Percentiles rank a stretch among this genome's conserved stretches.
Conservation (phyloP, 2,113 vertebrate genomes). For the Oryzias javanicus region DNA sequence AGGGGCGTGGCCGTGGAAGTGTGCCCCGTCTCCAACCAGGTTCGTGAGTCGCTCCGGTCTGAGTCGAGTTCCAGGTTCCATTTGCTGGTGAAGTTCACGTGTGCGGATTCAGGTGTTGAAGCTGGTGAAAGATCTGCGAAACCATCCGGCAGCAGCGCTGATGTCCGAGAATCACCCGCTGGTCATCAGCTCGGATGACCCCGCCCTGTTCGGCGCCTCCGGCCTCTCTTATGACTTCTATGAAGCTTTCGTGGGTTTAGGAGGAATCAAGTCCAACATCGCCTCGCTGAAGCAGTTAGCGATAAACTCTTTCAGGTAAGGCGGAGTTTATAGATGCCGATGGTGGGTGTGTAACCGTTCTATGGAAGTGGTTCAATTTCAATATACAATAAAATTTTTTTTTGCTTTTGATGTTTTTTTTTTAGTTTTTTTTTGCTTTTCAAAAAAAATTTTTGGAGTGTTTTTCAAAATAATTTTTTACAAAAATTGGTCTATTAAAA, state of each 20-base stretch:
- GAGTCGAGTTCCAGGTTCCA: too few relatives aligned
- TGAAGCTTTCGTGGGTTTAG: constrained; percentile 86
- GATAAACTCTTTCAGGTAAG: constrained; percentile 87
- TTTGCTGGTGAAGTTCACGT: not conserved
- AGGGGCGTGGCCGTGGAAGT: constrained; percentile 85
- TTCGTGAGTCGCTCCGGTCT: constrained; percentile 25
- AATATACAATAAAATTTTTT: too few relatives aligned
- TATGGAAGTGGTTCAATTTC: too few relatives aligned
- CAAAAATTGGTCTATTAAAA: too few relatives aligned
- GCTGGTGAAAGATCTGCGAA: constrained; percentile 84
- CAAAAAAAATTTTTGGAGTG: too few relatives aligned
- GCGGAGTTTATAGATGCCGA: not conserved
- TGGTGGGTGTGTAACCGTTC: too few relatives aligned
- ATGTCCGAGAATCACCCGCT: constrained; percentile 84
- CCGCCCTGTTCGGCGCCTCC: constrained; percentile 80
- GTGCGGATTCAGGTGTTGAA: constrained; percentile 78
- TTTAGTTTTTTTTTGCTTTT: too few relatives aligned
- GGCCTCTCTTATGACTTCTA: constrained; percentile 92
- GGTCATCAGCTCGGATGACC: constrained; percentile 89
- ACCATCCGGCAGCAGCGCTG: constrained; percentile 82
- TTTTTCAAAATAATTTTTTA: too few relatives aligned
- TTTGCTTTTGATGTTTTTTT: too few relatives aligned
- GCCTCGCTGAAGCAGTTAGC: constrained; percentile 86
- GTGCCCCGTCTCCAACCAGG: constrained; percentile 95
- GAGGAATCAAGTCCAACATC: constrained; percentile 79